Conservation (phyloP, 2,888 invertebrate genomes). For the Helicoverpa assulta region DNA sequence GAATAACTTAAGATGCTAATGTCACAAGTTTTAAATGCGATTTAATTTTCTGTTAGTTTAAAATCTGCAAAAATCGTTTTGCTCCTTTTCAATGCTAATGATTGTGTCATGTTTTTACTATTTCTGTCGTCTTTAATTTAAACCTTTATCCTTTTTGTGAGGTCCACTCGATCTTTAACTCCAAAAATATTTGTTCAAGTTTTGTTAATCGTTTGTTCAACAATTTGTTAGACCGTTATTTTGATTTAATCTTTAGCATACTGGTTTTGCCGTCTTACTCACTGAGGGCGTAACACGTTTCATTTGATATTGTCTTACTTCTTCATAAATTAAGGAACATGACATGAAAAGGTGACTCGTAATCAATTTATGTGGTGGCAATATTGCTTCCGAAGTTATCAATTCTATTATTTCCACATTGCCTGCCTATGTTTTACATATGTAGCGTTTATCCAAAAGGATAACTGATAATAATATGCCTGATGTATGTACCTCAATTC, state of each 20-base stretch:
- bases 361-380: too few relatives aligned
- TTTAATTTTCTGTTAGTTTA: too few relatives aligned
- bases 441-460: too few relatives aligned
- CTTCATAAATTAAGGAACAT: too few relatives aligned
- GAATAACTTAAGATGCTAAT: not conserved
- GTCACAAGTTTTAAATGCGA: too few relatives aligned
- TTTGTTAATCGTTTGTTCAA: slow-evolving; percentile 28
- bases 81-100: not conserved
- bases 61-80: too few relatives aligned
- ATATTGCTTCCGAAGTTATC: too few relatives aligned
- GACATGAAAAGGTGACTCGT: too few relatives aligned
- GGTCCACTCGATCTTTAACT: not conserved
- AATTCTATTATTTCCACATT: too few relatives aligned
- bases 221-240: slow-evolving; percentile 31
- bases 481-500: too few relatives aligned
- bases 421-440: too few relatives aligned
- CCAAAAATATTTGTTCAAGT: slow-evolving; percentile 14
- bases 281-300: not conserved
- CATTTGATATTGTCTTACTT: not conserved
- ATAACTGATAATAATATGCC: too few relatives aligned
- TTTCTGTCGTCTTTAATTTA: not conserved
- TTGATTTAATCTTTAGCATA: slow-evolving; percentile 34
- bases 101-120: not conserved
- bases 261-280: slow-evolving; percentile 27
- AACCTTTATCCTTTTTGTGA: not conserved